These are phyloP conservation scores for Sciurus carolinensis DNA, from an alignment of 2,797 vertebrate species.

Conservation along the genomic window DNA sequence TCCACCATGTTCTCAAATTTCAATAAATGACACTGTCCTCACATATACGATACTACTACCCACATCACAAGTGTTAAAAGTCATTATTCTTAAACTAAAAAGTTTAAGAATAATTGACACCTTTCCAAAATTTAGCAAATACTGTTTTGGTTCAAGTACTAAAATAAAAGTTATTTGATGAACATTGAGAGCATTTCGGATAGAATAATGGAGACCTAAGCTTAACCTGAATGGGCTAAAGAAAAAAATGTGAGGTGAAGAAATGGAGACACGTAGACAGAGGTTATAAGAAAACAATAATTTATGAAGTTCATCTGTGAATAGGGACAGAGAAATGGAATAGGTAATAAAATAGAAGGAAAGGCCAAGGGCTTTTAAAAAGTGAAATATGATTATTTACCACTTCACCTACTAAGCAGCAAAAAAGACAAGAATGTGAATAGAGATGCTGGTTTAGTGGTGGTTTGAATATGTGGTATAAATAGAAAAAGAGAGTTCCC, in stretches of 20 bases:
- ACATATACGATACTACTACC: background rate
- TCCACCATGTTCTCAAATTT: slow-evolving; percentile 54
- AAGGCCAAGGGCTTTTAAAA: slow-evolving; percentile 26
- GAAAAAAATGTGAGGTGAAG: slow-evolving; percentile 15
- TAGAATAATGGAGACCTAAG: background rate
- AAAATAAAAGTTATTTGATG: background rate
- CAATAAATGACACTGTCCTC: slow-evolving; percentile 6
- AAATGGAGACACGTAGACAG: slow-evolving; percentile 28
- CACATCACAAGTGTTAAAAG: slow-evolving; percentile 56
- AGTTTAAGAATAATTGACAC: background rate
- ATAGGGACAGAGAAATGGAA: background rate
- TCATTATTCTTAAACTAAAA: background rate
- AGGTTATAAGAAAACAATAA: slow-evolving; percentile 3
- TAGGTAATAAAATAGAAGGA: background rate
- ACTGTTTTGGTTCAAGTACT: slow-evolving; percentile 5
- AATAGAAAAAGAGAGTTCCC: background rate
- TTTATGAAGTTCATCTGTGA: background rate
- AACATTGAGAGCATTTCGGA: slow-evolving; percentile 15
- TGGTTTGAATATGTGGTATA: background rate
- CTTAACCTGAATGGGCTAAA: slow-evolving; percentile 1
- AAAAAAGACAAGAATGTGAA: background rate
- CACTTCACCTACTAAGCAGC: background rate
- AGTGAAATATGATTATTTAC: background rate
- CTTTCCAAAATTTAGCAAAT: slow-evolving; percentile 50
- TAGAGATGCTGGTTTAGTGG: background rate